Conservation (phyloP, 2,888 invertebrate genomes). For the Amphipoea lucens region DNA sequence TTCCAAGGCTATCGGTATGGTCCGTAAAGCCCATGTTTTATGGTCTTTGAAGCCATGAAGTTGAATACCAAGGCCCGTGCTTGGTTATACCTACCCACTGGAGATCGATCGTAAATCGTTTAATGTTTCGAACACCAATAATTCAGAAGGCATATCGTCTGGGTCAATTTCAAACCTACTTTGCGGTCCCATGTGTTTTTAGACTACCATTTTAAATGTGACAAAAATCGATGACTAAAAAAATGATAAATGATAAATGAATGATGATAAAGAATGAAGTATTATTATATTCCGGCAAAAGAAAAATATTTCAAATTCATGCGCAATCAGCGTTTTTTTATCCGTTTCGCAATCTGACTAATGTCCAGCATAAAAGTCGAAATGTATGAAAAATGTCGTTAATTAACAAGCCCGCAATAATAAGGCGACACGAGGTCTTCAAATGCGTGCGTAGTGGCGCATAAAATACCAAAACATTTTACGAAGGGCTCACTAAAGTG, state of each 20-base stretch:
- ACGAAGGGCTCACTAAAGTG: slow-evolving; percentile 68
- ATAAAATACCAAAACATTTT: slow-evolving; percentile 64
- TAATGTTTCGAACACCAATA: slow-evolving; percentile 54
- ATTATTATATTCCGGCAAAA: neutral
- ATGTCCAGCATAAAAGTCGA: slow-evolving; percentile 18
- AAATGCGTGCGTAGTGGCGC: slow-evolving; percentile 56
- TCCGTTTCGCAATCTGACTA: slow-evolving; percentile 50
- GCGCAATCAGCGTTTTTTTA: slow-evolving; percentile 9
- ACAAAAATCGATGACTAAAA: neutral
- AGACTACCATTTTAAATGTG: neutral
- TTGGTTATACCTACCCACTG: slow-evolving; percentile 17
- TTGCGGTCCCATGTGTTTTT: neutral
- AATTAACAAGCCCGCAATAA: slow-evolving; percentile 55
- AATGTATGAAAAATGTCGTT: slow-evolving; percentile 42
- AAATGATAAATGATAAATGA: no score
- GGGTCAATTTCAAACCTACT: slow-evolving; percentile 13
- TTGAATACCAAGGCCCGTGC: slow-evolving; percentile 58
- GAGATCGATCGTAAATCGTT: slow-evolving; percentile 45
- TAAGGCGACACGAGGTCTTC: slow-evolving; percentile 38
- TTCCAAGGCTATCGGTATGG: slow-evolving; percentile 47
- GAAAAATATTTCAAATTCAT: neutral
- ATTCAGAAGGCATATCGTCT: slow-evolving; percentile 47
- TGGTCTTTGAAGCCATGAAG: slow-evolving; percentile 53
- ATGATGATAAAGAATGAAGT: slow-evolving; percentile 10
- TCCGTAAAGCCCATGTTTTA: slow-evolving; percentile 57